Conservation (phyloP, 2,888 invertebrate species). For the Lasioglossum oenotherae region DNA sequence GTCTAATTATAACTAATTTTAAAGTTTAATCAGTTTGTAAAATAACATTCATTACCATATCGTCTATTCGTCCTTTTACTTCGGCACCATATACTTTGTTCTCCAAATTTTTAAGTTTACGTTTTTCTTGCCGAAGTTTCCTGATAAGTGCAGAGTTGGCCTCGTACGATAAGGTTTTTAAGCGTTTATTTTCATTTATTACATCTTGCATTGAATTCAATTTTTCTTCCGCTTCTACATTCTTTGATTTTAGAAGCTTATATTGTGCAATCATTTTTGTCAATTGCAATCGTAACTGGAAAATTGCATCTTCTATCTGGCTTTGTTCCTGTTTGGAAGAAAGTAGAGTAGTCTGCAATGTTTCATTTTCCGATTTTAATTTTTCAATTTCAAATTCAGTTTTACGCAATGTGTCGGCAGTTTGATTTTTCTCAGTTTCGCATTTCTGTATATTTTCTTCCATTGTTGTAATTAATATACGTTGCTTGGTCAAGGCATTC, state of each 20-base stretch:
- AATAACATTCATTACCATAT: conserved; percentile 63
- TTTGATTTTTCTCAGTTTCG: conserved; percentile 69
- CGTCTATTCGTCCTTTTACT: conserved; percentile 44
- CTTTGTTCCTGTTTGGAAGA: conserved; percentile 72
- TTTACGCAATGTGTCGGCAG: conserved; percentile 57
- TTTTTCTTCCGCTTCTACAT: conserved; percentile 73
- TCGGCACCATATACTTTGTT: conserved; percentile 68
- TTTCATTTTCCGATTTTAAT: conserved; percentile 70
- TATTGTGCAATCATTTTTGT: conserved; percentile 77
- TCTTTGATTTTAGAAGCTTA: conserved; percentile 72
- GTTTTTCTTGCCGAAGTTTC: conserved; percentile 73
- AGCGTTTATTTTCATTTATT: conserved; percentile 71
- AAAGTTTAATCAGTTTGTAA: neutral
- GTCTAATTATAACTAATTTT: neutral
- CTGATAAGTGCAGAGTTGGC: conserved; percentile 74
- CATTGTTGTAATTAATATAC: conserved; percentile 67
- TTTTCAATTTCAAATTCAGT: conserved; percentile 67
- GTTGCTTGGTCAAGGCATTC: conserved; percentile 66
- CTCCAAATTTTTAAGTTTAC: conserved; percentile 67
- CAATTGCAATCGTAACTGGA: conserved; percentile 72
- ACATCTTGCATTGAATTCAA: conserved; percentile 70
- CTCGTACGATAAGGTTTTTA: conserved; percentile 70
- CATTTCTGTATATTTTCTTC: conserved; percentile 70
- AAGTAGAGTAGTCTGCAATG: conserved; percentile 67
- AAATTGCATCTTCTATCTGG: conserved; percentile 77